A percentile compares a stretch with the other conserved stretches of the same genome.
Conservation (phyloP, 2,113 vertebrate species). For the Platanista minor region DNA sequence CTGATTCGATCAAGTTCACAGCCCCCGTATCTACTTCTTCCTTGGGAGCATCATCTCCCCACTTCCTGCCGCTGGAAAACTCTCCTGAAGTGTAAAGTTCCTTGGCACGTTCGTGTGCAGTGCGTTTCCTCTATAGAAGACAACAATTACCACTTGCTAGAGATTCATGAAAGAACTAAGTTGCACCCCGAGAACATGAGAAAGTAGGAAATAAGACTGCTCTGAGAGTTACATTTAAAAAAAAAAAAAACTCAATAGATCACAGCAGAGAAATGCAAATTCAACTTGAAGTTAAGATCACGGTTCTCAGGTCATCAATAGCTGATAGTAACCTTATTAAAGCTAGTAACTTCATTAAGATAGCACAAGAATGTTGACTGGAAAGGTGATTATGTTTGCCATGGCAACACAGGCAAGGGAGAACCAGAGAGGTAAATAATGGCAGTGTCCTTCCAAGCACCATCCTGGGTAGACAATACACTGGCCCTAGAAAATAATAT, state of each 20-base stretch:
- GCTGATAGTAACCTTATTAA: not conserved
- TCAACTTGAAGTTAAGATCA: not conserved
- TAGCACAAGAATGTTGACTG: not conserved
- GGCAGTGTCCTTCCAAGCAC: not conserved
- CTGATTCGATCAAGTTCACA: slow-evolving; percentile 95
- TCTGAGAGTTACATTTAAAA: not conserved
- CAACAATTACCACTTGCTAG: not conserved
- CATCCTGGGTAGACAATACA: not conserved
- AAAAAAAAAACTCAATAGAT: not conserved
- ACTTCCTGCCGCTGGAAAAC: slow-evolving; percentile 96
- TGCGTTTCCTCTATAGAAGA: slow-evolving; percentile 90
- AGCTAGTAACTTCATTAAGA: not conserved
- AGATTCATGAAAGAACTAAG: not conserved
- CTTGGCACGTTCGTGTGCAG: slow-evolving; percentile 95
- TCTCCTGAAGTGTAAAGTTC: slow-evolving; percentile 97
- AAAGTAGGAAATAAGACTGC: not conserved
- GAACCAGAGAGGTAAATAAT: not conserved
- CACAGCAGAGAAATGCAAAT: slow-evolving; percentile 15
- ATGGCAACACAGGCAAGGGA: not conserved
- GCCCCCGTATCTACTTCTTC: slow-evolving; percentile 94
- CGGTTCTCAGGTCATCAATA: not conserved
- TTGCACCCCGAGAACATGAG: not conserved
- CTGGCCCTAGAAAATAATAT: not conserved
- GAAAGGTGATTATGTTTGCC: not conserved
- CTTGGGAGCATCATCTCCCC: slow-evolving; percentile 97